Evolutionary conservation across 2,888 invertebrate species (phyloP).

Genomic region (Pandemis cinnamomeana): DNA sequence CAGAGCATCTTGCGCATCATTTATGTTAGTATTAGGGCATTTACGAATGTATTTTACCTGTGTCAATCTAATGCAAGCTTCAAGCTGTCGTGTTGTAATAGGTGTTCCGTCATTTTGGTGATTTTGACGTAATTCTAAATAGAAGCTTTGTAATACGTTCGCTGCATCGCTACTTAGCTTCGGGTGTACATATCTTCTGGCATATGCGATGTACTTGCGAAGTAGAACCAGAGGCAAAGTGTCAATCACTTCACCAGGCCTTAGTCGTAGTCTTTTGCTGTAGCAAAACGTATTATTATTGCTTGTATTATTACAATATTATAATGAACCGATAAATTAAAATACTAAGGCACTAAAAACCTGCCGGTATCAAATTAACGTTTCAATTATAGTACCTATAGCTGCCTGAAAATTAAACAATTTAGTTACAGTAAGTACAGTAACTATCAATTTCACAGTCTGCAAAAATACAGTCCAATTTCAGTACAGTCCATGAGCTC

Average conservation of each 20-base stretch:
- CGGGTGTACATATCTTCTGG: conserved; percentile 94
- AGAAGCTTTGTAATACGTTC: conserved; percentile 89
- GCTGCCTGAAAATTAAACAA: not conserved
- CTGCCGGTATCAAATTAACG: not conserved
- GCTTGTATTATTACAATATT: conserved; percentile 39
- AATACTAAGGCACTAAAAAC: not conserved
- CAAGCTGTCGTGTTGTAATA: conserved; percentile 94
- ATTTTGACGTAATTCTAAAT: conserved; percentile 89
- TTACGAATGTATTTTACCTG: conserved; percentile 79
- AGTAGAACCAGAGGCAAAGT: conserved; percentile 90
- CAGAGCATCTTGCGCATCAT: no score
- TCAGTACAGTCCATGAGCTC: no score
- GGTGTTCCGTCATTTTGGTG: conserved; percentile 88
- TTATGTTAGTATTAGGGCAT: no score
- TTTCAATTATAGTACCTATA: not conserved
- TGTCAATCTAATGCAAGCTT: conserved; percentile 94
- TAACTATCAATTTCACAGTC: no score
- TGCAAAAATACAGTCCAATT: no score
- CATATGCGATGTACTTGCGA: conserved; percentile 96
- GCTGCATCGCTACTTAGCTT: conserved; percentile 89
- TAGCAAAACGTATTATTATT: conserved; percentile 43
- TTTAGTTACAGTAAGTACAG: not conserved
- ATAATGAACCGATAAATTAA: conserved; percentile 3
- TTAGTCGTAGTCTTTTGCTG: conserved; percentile 86
- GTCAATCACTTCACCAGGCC: conserved; percentile 86